Base-by-base conservation (phyloP, 2,113 vertebrate species). In the Dissostichus mawsoni region DNA sequence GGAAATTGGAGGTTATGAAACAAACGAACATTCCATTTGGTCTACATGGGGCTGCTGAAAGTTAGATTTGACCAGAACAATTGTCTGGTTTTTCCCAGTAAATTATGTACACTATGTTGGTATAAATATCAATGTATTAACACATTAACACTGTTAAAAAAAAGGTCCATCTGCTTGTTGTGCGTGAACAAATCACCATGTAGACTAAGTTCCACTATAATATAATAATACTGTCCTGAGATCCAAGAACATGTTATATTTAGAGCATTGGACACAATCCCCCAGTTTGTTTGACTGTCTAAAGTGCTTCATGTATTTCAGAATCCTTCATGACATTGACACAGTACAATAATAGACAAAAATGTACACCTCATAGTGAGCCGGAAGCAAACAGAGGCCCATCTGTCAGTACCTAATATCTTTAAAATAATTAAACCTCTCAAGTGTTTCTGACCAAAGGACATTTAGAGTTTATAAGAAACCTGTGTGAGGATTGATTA, bases 401-500 rank as follows among this genome's bases (percentile, higher is more conserved):
- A 45, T 70, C 56, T 80, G 64, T 68, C 65, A 78, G 66, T 81
- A 59, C 76, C 67, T 64, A 62, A 57, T 78, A 70, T 12, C 29
- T 82, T 67, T 84, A 53, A 89, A 72, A 87, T 76, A 83, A 63
- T 80, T 81, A 66, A 85, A 59, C 47, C 57, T 45, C 41, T 62
- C 80, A 82, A 36, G 48, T 78, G 59, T 79, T 89, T 66, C 68
- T 72, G 82, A 73, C 78, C 67, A 56, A 53, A 80, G 33, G 53
- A 70, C 77, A 64, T 29, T 75, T 17, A 18, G 56, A 82, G 79
- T 84, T 80, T 53, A 79, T 66, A 79, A 70, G 75, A 85, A 88
- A 84, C 65, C 62, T 89, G 77, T 76, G 81, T 58, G 75, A 72
- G 71, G 71, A 74, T 81, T 82, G 69, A 82, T 92, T 76, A 74